Evolutionary conservation across 1,140 invertebrate genomes (phyloP).

Genomic region (Macrotrachela quadricornifera): DNA sequence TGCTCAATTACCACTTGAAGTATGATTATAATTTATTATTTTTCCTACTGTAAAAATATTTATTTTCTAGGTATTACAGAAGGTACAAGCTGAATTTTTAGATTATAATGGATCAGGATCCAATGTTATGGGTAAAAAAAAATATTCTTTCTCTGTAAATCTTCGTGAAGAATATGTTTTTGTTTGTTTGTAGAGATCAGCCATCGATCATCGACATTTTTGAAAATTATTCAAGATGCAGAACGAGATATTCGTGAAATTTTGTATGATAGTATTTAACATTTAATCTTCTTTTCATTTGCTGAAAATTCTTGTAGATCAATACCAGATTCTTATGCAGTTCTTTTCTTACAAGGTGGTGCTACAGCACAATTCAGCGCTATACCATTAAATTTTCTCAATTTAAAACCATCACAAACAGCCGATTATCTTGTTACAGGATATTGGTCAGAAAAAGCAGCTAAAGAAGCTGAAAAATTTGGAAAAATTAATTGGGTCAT

Average conservation of each 20-base stretch:
- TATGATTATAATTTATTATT: conserved; percentile 24
- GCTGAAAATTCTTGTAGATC: too few species aligned
- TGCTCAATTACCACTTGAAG: conserved; percentile 69
- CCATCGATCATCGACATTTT: conserved; percentile 63
- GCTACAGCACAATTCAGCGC: conserved; percentile 79
- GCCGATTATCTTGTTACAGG: conserved; percentile 43
- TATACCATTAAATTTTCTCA: conserved; percentile 67
- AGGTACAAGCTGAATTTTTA: conserved; percentile 59
- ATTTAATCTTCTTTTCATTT: too few species aligned
- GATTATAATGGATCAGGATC: conserved; percentile 54
- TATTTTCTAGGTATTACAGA: conserved; percentile 49
- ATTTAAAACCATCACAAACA: conserved; percentile 15
- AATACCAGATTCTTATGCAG: conserved; percentile 73
- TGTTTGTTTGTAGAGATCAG: conserved; percentile 48
- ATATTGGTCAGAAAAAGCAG: conserved; percentile 76
- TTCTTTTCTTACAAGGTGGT: conserved; percentile 80
- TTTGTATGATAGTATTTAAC: conserved; percentile 37
- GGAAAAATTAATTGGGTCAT: conserved; percentile 69
- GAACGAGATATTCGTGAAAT: conserved; percentile 53
- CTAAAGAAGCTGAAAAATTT: conserved; percentile 80
- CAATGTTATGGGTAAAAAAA: conserved; percentile 58
- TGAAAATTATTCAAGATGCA: conserved; percentile 52
- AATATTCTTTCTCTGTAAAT: too few species aligned
- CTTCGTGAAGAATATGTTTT: background rate
- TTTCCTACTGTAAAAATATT: too few species aligned